Conservation (phyloP, 1,140 invertebrate genomes). For the Rhyzopertha dominica region DNA sequence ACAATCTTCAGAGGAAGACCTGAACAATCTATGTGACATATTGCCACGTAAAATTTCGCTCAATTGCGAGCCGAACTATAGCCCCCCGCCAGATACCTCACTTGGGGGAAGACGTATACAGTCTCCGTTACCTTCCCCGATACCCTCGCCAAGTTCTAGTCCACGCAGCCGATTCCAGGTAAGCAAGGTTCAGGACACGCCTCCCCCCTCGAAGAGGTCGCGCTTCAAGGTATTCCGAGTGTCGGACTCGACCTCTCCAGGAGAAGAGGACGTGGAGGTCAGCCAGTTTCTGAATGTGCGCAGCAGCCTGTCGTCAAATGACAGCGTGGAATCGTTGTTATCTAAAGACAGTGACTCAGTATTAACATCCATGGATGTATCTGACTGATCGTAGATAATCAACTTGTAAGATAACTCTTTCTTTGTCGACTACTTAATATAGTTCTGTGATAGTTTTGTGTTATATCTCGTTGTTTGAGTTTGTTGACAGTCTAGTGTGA, state of each 20-base stretch:
- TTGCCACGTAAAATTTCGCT: conserved; percentile 35
- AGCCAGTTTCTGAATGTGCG: conserved; percentile 33
- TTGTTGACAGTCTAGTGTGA: neutral
- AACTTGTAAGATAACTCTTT: conserved; percentile 2
- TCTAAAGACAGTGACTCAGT: conserved; percentile 27
- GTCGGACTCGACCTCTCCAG: conserved; percentile 18
- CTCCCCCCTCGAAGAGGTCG: conserved; percentile 8
- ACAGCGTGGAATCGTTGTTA: conserved; percentile 30
- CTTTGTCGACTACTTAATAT: neutral
- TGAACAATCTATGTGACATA: conserved; percentile 28
- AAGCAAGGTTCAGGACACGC: conserved; percentile 24
- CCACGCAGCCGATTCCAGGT: conserved; percentile 24
- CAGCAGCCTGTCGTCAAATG: conserved; percentile 37
- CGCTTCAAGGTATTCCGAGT: conserved; percentile 17
- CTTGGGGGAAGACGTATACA: conserved; percentile 11
- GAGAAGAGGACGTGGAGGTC: conserved; percentile 30
- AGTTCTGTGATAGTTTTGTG: neutral
- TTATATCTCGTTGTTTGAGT: neutral
- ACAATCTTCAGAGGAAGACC: conserved; percentile 26
- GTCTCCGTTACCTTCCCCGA: conserved; percentile 23
- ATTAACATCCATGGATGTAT: neutral
- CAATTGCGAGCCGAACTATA: conserved; percentile 35
- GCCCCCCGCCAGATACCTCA: neutral
- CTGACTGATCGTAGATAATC: neutral
- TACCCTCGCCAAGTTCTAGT: conserved; percentile 21